Evolutionary conservation across 2,113 vertebrate genomes (phyloP).

Genomic region (Malurus melanocephalus): DNA sequence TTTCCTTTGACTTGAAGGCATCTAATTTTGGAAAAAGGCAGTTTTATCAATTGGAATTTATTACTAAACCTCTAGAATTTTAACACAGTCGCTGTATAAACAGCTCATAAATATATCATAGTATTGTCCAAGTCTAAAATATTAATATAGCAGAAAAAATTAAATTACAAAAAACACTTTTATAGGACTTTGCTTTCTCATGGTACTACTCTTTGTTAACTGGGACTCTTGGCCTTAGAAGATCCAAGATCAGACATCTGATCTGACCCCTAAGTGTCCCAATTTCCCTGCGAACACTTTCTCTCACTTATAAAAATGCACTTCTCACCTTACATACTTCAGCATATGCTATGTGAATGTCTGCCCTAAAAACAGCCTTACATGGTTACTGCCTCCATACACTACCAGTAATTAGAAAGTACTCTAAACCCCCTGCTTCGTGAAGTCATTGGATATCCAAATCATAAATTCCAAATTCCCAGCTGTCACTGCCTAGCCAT

Average conservation of each 20-base stretch:
- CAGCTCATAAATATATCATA: neutral
- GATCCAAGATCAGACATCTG: neutral
- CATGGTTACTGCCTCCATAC: neutral
- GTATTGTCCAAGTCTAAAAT: neutral
- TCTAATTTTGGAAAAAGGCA: neutral
- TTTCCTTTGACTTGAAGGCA: neutral
- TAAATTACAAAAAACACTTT: neutral
- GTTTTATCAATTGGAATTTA: neutral
- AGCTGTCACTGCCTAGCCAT: conserved; percentile 31
- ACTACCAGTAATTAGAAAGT: neutral
- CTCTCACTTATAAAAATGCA: neutral
- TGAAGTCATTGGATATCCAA: conserved; percentile 11
- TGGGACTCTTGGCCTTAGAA: neutral
- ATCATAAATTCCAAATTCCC: conserved; percentile 12
- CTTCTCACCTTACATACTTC: neutral
- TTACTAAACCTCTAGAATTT: neutral
- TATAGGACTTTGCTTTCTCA: neutral
- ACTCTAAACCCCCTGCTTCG: neutral
- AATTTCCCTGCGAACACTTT: neutral
- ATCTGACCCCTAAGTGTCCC: neutral
- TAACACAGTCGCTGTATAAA: neutral
- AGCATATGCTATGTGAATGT: neutral
- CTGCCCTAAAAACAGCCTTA: neutral
- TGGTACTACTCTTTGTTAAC: neutral
- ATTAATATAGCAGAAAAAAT: neutral